These are phyloP conservation scores for Poeciliopsis presidionis DNA, from an alignment of 2,797 vertebrate genomes.

Conservation along the genomic window DNA sequence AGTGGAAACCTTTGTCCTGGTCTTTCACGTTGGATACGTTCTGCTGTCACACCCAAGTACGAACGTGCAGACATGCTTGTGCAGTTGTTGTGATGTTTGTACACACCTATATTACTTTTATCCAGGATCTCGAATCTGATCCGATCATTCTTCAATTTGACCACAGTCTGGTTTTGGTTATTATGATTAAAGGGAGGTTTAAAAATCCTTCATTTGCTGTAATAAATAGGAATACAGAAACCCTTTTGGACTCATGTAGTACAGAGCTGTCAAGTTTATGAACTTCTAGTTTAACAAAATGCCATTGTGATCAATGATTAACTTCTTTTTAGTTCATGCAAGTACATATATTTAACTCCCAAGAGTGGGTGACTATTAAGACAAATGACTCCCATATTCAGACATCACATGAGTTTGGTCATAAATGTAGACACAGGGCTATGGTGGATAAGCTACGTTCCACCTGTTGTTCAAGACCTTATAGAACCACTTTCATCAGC, in stretches of 20 bases:
- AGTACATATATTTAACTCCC: not conserved
- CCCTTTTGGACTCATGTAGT: not conserved
- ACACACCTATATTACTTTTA: not conserved
- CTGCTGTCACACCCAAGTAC: conserved; percentile 32
- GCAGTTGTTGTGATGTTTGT: not conserved
- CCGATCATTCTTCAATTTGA: not conserved
- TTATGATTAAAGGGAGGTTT: no score
- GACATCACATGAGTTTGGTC: not conserved
- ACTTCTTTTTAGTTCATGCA: not conserved
- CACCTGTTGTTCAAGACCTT: not conserved
- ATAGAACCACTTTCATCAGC: not conserved
- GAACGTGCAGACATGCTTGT: conserved; percentile 6
- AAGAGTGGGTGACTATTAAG: not conserved
- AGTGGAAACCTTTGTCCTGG: conserved; percentile 41
- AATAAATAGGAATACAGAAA: not conserved
- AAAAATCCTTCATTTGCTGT: not conserved
- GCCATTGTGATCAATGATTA: not conserved
- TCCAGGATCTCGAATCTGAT: not conserved
- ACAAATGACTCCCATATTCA: not conserved
- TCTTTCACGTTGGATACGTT: conserved; percentile 1
- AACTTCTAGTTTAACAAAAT: not conserved
- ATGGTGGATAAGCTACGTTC: not conserved
- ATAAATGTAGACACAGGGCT: not conserved
- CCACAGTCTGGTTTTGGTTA: not conserved
- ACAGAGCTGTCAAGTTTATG: not conserved